Base-by-base conservation (phyloP, 2,113 vertebrate genomes). In the Pelvicachromis taeniatus region DNA sequence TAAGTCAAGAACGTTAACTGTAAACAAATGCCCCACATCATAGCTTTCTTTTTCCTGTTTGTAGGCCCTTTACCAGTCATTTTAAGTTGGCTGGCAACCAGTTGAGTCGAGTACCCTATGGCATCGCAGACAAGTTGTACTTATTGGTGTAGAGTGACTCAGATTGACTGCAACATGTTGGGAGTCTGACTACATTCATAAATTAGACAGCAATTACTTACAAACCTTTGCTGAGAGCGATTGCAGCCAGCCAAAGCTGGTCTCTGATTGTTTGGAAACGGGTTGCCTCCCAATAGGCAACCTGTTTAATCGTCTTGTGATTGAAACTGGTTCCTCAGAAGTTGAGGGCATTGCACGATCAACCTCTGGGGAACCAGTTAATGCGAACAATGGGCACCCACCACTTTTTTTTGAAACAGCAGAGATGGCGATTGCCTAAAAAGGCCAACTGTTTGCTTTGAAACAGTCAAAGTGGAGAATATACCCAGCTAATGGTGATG, bases 1-100 rank as follows among this genome's bases (percentile, higher is more conserved):
- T 98, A 94, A 96, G 96, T 82, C 6, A 9, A 19, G 70, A 75
- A 52, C 52, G 52, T n/a, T 31, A 31, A 31, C 70, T 75, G 26
- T 75, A 31, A 75, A 75, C 23, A 50, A 31, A 50, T 75, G 16
- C 68, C 23, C 12, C 16, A 73, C 21, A 31, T 31, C 9, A 29
- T 50, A 50, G 16, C 45, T 9, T 75, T n/a, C 2, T 75, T n/a
- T 31, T 75, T 52, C 16, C 26, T 52, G 1, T 50, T 33, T 75
- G 26, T 31, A 50, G 45, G 31, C 26, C 70, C 70, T 75, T 52
- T 7, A 29, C 14, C 1, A 4, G 6, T 75, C 16, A 75, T 70
- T 13, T 21, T 4, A 48, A 12, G 23, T 29, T 9, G 23, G 17
- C 19, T 68, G n/a, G 12, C 63, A 68, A 68, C 38, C n/a, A 21